phyloP scores from a whole-genome alignment of 2,797 vertebrate genomes.

The Notamacropus eugenii region DNA sequence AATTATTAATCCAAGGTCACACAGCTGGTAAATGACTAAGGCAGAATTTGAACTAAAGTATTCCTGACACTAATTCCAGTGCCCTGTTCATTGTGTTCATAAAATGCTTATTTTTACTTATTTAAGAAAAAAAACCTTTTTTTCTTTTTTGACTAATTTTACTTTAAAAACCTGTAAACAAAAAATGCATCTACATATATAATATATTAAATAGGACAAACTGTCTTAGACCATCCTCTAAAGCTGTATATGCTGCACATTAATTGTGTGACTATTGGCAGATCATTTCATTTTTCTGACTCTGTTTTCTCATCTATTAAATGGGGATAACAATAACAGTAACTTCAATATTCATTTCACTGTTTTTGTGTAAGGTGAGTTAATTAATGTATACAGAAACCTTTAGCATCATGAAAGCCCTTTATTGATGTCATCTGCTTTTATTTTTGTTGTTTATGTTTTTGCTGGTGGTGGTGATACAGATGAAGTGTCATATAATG shows the following conservation, averaged over 20 bases:
- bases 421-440: background rate
- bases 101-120: background rate
- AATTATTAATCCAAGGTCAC: background rate
- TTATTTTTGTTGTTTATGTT: background rate
- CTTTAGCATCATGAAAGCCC: background rate
- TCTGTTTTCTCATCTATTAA: background rate
- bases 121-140: background rate
- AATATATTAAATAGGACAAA: background rate
- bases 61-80: background rate
- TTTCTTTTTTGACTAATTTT: background rate
- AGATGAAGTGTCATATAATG: background rate
- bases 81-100: background rate
- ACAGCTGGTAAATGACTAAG: background rate
- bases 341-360: background rate
- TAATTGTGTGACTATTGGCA: background rate
- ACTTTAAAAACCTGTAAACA: background rate
- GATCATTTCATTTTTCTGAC: background rate
- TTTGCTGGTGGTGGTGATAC: background rate
- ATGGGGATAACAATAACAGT: background rate
- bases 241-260: background rate
- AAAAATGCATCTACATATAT: background rate
- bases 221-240: background rate
- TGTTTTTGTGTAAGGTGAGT: background rate
- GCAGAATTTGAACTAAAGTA: background rate
- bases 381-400: background rate